Evolutionary conservation across 2,888 invertebrate genomes (phyloP).

Genomic region (Agrotis clavis): DNA sequence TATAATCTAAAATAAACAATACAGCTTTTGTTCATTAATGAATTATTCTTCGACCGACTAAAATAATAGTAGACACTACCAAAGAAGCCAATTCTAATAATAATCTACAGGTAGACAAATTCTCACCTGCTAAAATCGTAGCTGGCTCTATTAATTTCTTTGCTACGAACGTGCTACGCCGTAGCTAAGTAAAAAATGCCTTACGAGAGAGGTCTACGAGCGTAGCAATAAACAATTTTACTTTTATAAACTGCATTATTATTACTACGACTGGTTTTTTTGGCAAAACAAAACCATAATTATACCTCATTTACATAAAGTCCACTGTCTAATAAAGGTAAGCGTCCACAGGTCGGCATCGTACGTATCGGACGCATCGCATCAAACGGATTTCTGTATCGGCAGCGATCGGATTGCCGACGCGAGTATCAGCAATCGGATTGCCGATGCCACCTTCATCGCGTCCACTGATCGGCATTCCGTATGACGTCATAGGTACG

Average conservation of each 20-base stretch:
- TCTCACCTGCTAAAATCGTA: neutral
- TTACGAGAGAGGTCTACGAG: slow-evolving; percentile 7
- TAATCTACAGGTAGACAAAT: neutral
- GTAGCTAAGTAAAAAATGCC: slow-evolving; percentile 18
- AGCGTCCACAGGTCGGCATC: too few species aligned
- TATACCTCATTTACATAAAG: neutral
- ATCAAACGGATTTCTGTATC: too few species aligned
- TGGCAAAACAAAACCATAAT: neutral
- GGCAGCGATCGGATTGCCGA: too few species aligned
- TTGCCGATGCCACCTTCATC: too few species aligned
- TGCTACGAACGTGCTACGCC: slow-evolving; percentile 38
- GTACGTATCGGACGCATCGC: too few species aligned
- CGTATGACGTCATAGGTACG: too few species aligned
- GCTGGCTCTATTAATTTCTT: too few species aligned
- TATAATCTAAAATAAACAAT: too few species aligned
- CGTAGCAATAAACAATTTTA: slow-evolving; percentile 13
- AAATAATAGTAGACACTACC: neutral
- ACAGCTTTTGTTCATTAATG: too few species aligned
- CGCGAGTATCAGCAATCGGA: too few species aligned
- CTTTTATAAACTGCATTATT: neutral
- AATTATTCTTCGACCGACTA: neutral
- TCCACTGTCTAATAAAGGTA: neutral
- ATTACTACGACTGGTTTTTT: neutral
- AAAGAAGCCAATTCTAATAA: neutral
- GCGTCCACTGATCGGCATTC: too few species aligned